These are phyloP conservation scores for Anhinga rufa DNA, from an alignment of 2,113 vertebrate genomes.

Conservation along the genomic window DNA sequence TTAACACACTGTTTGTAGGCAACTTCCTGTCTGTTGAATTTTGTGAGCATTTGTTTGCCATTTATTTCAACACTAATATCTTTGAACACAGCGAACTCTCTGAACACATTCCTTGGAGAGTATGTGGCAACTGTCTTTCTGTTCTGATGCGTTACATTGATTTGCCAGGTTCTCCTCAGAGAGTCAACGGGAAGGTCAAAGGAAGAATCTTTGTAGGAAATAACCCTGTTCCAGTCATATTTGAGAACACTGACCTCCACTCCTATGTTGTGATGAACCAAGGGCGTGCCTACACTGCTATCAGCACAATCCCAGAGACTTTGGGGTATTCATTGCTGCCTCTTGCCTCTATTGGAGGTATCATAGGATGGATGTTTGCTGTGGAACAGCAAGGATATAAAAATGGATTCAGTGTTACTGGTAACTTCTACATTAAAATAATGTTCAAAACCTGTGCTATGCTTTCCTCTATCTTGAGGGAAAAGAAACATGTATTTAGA, in stretches of 20 bases:
- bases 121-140: neutral
- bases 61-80: neutral
- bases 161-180: slow-evolving; percentile 87
- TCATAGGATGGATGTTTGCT: slow-evolving; percentile 96
- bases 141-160: neutral
- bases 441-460: neutral
- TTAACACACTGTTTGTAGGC: neutral
- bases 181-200: slow-evolving; percentile 91
- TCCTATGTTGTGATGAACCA: slow-evolving; percentile 95
- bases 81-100: neutral
- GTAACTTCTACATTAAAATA: slow-evolving; percentile 67
- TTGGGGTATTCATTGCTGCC: slow-evolving; percentile 87
- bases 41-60: neutral
- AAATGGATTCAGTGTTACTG: slow-evolving; percentile 92
- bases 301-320: slow-evolving; percentile 84
- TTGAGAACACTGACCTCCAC: slow-evolving; percentile 89
- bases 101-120: neutral
- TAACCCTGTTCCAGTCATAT: slow-evolving; percentile 71
- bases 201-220: slow-evolving; percentile 84
- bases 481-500: neutral
- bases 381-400: slow-evolving; percentile 88
- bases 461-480: neutral
- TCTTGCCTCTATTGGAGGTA: slow-evolving; percentile 82
- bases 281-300: slow-evolving; percentile 91
- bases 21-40: neutral